Evolutionary conservation across 2,797 vertebrate species (phyloP).

Genomic region (Sebastes ruberrimus): DNA sequence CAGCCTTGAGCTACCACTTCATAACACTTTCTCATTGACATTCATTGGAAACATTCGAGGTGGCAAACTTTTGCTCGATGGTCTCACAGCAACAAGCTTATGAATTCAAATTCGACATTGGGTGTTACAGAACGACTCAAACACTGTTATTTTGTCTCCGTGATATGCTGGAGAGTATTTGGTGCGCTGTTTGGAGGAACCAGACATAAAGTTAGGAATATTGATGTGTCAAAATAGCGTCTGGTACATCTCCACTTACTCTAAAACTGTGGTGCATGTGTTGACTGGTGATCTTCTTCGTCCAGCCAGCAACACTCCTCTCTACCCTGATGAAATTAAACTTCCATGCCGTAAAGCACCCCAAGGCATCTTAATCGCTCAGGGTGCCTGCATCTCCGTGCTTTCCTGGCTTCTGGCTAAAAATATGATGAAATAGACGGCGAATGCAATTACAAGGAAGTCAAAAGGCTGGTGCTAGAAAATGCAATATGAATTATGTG

Average conservation of each 20-base stretch:
- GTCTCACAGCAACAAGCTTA: conserved; percentile 28
- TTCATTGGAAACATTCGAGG: conserved; percentile 48
- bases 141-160: conserved; percentile 28
- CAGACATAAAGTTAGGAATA: conserved; percentile 34
- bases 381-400: neutral
- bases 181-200: conserved; percentile 13
- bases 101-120: conserved; percentile 40
- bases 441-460: conserved; percentile 4
- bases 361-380: conserved; percentile 21
- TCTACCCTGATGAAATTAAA: conserved; percentile 20
- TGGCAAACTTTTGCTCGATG: conserved; percentile 29
- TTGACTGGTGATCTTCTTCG: neutral
- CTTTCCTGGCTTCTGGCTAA: conserved; percentile 8
- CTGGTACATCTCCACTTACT: conserved; percentile 12
- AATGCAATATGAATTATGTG: conserved; percentile 27
- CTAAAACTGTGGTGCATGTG: conserved; percentile 10
- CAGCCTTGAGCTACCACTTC: conserved; percentile 28
- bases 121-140: conserved; percentile 19
- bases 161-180: conserved; percentile 10
- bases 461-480: conserved; percentile 18
- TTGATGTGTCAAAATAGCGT: conserved; percentile 16
- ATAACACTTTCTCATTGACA: conserved; percentile 45
- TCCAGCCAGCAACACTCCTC: neutral
- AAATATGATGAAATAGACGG: conserved; percentile 26
- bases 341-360: neutral